Evolutionary conservation across 1,140 invertebrate species (phyloP).

Genomic region (Rhizoglyphus robini): DNA sequence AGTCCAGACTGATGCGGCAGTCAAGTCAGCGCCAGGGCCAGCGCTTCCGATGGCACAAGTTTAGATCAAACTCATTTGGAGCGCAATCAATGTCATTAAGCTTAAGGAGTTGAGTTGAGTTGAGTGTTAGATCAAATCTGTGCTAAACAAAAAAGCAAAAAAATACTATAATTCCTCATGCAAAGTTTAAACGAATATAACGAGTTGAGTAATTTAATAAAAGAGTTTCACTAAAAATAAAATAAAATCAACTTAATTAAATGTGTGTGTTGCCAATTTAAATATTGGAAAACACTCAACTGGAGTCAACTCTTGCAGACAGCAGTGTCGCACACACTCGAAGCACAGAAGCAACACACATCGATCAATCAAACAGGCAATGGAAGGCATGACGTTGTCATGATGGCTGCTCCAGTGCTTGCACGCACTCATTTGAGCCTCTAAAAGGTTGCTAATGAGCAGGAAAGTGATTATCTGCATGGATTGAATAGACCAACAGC

Average conservation of each 20-base stretch:
- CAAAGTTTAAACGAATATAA: too few relatives aligned
- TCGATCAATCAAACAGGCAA: not conserved
- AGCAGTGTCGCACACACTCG: not conserved
- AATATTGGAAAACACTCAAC: not conserved
- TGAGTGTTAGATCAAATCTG: too few relatives aligned
- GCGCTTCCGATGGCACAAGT: too few relatives aligned
- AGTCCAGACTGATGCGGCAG: too few relatives aligned
- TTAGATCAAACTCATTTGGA: too few relatives aligned
- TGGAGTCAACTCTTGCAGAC: not conserved
- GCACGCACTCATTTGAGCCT: not conserved
- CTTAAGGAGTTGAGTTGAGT: too few relatives aligned
- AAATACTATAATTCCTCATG: too few relatives aligned
- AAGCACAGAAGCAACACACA: not conserved
- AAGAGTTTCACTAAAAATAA: too few relatives aligned
- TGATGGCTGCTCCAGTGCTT: not conserved
- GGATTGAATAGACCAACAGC: not conserved
- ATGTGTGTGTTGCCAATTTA: not conserved
- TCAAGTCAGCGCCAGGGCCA: too few relatives aligned
- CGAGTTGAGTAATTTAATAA: too few relatives aligned
- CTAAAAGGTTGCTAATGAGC: conserved; percentile 15
- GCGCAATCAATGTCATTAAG: too few relatives aligned
- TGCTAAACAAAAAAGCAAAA: too few relatives aligned
- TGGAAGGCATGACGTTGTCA: not conserved
- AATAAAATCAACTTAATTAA: conserved; percentile 3
- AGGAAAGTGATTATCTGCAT: conserved; percentile 10